These are phyloP conservation scores for Drosophila paramelanica DNA, from an alignment of 2,888 invertebrate genomes.

Conservation along the genomic window DNA sequence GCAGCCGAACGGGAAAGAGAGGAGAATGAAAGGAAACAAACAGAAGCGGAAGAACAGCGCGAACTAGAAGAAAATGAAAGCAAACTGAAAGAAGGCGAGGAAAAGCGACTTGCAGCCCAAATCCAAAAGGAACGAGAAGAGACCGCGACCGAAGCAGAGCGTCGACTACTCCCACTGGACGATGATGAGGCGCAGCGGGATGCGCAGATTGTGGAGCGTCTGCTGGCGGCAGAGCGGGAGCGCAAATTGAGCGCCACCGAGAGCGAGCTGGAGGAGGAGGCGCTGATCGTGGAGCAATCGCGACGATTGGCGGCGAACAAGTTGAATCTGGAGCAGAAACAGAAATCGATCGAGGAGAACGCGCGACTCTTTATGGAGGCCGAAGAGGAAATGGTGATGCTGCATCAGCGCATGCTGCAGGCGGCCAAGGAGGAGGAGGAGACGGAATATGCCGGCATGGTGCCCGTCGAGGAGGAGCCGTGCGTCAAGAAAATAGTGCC, in stretches of 20 bases:
- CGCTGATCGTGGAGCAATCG: conserved; percentile 38
- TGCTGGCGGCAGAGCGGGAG: conserved; percentile 67
- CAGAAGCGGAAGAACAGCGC: conserved; percentile 31
- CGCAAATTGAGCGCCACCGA: conserved; percentile 67
- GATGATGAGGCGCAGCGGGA: conserved; percentile 59
- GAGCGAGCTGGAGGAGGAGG: conserved; percentile 71
- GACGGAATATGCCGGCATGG: conserved; percentile 64
- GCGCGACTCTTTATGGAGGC: conserved; percentile 81
- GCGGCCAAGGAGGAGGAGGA: conserved; percentile 52
- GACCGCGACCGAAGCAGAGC: conserved; percentile 54
- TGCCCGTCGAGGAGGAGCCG: conserved; percentile 72
- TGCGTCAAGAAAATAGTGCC: conserved; percentile 66
- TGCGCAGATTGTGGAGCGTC: conserved; percentile 63
- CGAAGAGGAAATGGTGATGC: conserved; percentile 82
- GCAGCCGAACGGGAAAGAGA: conserved; percentile 36
- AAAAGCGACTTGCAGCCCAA: conserved; percentile 41
- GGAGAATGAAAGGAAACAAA: conserved; percentile 41
- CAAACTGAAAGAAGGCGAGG: conserved; percentile 39
- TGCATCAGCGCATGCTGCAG: conserved; percentile 73
- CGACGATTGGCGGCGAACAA: conserved; percentile 56
- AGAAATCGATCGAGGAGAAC: conserved; percentile 80
- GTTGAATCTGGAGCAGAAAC: conserved; percentile 64
- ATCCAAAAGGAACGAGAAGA: conserved; percentile 43
- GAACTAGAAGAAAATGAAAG: conserved; percentile 37
- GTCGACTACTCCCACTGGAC: conserved; percentile 51